phyloP scores from a whole-genome alignment of 2,888 invertebrate species.

The Drosophila koepferae region DNA sequence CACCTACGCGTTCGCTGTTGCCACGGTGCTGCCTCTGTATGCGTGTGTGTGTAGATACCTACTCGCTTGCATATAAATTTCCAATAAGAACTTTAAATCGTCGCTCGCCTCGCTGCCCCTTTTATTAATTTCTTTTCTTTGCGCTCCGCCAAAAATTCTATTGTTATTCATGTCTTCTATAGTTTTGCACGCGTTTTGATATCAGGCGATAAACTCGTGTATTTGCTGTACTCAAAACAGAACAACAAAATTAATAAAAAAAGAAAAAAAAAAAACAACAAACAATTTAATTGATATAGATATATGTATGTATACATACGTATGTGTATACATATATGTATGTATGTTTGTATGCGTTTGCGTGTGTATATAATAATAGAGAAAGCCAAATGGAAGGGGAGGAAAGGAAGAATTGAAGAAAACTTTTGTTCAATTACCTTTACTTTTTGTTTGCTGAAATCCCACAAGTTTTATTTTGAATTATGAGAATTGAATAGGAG shows the following conservation, averaged over 20 bases:
- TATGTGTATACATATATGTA: neutral
- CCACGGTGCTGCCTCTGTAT: conserved; percentile 13
- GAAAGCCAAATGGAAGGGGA: neutral
- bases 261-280: neutral
- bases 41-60: neutral
- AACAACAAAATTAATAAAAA: neutral
- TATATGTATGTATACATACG: neutral
- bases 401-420: neutral
- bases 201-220: conserved; percentile 55
- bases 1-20: conserved; percentile 36
- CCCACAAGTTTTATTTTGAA: neutral
- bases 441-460: neutral
- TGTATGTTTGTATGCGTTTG: neutral
- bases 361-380: neutral
- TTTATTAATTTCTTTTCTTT: conserved; percentile 6
- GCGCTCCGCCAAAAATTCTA: conserved; percentile 12
- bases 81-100: conserved; percentile 34
- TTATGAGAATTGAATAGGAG: conserved; percentile 4
- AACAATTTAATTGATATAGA: neutral
- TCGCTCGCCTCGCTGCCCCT: neutral
- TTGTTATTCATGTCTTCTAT: conserved; percentile 17
- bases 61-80: neutral
- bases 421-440: neutral
- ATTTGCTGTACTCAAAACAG: conserved; percentile 11
- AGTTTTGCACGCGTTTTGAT: conserved; percentile 48